phyloP scores from a whole-genome alignment of 2,888 invertebrate species.

The Halictus ligatus region DNA sequence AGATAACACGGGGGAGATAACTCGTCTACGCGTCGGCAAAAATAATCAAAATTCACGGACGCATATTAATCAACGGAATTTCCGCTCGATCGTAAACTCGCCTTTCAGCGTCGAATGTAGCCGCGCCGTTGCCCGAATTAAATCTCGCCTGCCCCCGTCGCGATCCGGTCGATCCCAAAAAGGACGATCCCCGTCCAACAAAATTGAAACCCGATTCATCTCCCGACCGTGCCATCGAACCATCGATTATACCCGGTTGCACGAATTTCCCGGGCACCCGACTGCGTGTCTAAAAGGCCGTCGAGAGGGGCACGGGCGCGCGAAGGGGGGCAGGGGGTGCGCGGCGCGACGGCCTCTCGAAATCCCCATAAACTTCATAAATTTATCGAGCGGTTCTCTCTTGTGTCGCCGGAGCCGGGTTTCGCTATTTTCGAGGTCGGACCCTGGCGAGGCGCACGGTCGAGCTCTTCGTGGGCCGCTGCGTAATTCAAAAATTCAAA shows the following conservation, averaged over 20 bases:
- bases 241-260: conserved; percentile 41
- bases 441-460: conserved; percentile 10
- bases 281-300: conserved; percentile 52
- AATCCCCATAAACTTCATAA: conserved; percentile 76
- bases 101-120: too few relatives aligned
- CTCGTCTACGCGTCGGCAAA: background rate
- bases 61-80: conserved; percentile 5
- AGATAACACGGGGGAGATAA: background rate
- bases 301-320: conserved; percentile 47
- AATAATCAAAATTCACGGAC: conserved; percentile 3
- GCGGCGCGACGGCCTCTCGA: conserved; percentile 34
- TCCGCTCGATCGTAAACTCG: conserved; percentile 6
- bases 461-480: conserved; percentile 28
- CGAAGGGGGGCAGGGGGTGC: background rate
- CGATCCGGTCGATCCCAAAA: conserved; percentile 20
- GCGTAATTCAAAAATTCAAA: conserved; percentile 79
- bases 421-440: conserved; percentile 40
- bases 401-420: conserved; percentile 58
- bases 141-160: conserved; percentile 2
- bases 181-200: conserved; percentile 13
- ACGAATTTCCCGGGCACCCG: conserved; percentile 41
- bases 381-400: conserved; percentile 70
- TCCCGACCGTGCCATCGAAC: conserved; percentile 10
- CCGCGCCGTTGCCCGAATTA: conserved; percentile 7
- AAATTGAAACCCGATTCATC: conserved; percentile 42